Evolutionary conservation across 2,113 vertebrate genomes (phyloP).

Genomic region (Notothenia rossii): DNA sequence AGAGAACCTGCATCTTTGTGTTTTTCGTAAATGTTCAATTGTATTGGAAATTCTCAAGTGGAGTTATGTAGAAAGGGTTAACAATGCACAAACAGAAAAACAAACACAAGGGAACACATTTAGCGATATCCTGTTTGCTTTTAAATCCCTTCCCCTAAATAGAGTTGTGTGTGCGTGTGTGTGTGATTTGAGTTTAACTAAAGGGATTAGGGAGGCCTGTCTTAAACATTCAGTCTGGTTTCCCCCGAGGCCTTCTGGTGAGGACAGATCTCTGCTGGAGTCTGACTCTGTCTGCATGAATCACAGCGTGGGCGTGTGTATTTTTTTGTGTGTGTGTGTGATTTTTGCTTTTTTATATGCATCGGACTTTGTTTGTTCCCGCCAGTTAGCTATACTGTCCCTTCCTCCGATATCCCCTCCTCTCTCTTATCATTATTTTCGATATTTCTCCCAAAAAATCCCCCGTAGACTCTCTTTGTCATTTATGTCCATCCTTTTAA

Average conservation of each 20-base stretch:
- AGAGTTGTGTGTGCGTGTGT: conserved; percentile 38
- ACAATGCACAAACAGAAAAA: conserved; percentile 46
- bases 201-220: conserved; percentile 75
- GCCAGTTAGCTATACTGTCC: conserved; percentile 41
- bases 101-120: conserved; percentile 63
- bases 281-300: conserved; percentile 72
- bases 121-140: conserved; percentile 75
- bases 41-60: conserved; percentile 52
- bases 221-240: conserved; percentile 75
- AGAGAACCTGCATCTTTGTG: conserved; percentile 9
- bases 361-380: conserved; percentile 59
- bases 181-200: conserved; percentile 63
- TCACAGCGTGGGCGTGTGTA: conserved; percentile 64
- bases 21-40: not conserved
- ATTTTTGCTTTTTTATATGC: conserved; percentile 53
- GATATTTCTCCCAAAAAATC: conserved; percentile 3
- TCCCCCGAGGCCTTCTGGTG: conserved; percentile 72
- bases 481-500: conserved; percentile 7
- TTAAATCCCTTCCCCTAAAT: conserved; percentile 56
- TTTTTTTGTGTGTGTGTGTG: conserved; percentile 35
- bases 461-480: not conserved
- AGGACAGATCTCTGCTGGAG: conserved; percentile 80
- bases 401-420: conserved; percentile 22
- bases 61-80: conserved; percentile 32
- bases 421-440: conserved; percentile 32